Percentiles rank a stretch among this genome's conserved stretches.
phyloP scores from a whole-genome alignment of 2,888 invertebrate species.

The Drosophila atroscutellata region DNA sequence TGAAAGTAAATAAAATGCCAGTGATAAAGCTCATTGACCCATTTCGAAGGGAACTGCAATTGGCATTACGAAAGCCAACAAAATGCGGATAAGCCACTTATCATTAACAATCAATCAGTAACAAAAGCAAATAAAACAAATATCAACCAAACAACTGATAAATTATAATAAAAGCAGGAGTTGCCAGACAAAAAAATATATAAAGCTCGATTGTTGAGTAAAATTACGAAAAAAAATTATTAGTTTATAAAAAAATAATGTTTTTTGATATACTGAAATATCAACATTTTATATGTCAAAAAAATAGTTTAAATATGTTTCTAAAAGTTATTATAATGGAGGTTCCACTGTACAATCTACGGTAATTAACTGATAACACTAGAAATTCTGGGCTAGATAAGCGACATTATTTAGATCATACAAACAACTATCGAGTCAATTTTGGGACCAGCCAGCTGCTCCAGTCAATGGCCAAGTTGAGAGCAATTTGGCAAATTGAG shows the following conservation, averaged over 20 bases:
- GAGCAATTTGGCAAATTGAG: constrained; percentile 59
- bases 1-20: constrained; percentile 20
- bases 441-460: constrained; percentile 14
- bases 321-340: neutral
- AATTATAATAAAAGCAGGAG: neutral
- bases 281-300: neutral
- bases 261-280: neutral
- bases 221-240: neutral
- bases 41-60: constrained; percentile 50
- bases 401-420: constrained; percentile 25
- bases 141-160: constrained; percentile 15
- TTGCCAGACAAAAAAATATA: neutral
- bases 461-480: constrained; percentile 60
- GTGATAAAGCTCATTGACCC: constrained; percentile 72
- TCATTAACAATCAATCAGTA: constrained; percentile 66
- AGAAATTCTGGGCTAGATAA: constrained; percentile 54
- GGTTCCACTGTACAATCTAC: neutral
- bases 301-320: neutral
- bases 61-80: constrained; percentile 24
- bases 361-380: constrained; percentile 42
- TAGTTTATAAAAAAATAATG: neutral
- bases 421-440: constrained; percentile 55
- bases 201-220: neutral
- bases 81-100: constrained; percentile 51
- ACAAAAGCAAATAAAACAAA: constrained; percentile 48